A percentile compares a stretch with the other conserved stretches of the same genome.
Evolutionary conservation across 1,140 invertebrate species (phyloP).

Genomic region (Cheumatopsyche charites): DNA sequence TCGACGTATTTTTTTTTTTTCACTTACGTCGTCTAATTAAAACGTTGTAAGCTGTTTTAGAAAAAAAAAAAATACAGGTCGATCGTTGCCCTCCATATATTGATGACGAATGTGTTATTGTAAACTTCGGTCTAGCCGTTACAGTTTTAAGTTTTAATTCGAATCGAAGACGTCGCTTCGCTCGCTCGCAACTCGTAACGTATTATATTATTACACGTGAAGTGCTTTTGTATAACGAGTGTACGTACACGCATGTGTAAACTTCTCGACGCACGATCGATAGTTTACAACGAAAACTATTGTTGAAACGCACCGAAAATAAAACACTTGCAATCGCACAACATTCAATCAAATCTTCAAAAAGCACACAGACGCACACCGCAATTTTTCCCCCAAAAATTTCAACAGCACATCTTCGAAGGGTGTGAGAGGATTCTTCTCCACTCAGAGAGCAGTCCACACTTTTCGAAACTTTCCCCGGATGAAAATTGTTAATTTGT

Average conservation of each 20-base stretch:
- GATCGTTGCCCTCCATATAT: conserved; percentile 10
- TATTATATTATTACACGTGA: background rate
- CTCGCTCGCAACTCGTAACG: background rate
- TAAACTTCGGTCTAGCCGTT: background rate
- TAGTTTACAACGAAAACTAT: conserved; percentile 25
- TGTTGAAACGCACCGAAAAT: background rate
- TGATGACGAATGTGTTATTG: background rate
- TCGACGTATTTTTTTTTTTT: too few species aligned
- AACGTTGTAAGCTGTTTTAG: too few species aligned
- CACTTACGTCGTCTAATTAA: too few species aligned
- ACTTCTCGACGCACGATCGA: conserved; percentile 6
- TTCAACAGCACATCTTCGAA: too few species aligned
- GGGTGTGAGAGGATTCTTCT: too few species aligned
- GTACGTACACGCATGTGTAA: conserved; percentile 14
- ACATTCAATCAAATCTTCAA: too few species aligned
- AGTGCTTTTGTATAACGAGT: background rate
- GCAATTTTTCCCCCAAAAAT: too few species aligned
- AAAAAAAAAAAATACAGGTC: too few species aligned
- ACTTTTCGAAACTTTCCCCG: background rate
- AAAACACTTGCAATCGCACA: too few species aligned
- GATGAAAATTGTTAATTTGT: too few species aligned
- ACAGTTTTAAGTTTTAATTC: background rate
- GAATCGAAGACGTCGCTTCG: background rate
- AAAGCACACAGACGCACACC: too few species aligned
- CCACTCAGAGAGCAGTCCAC: too few species aligned